Evolutionary conservation across 2,797 vertebrate genomes (phyloP), one percentile per base, ranked within the genome.

Genomic region (Aselliscus stoliczkanus): DNA sequence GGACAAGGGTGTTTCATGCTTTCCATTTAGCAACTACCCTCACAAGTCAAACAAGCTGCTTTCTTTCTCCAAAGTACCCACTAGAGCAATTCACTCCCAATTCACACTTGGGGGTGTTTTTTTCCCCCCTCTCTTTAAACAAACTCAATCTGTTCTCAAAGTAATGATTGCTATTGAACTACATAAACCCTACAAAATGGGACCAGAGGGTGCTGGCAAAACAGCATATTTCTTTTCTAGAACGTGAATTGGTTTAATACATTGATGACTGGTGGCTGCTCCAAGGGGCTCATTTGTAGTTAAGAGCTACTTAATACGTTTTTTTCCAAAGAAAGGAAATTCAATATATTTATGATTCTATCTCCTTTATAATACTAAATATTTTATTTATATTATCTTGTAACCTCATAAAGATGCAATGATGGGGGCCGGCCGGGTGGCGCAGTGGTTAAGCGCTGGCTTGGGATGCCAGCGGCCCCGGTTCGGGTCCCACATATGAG

Each of bases 111-210:
- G 34, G 18, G 54, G 39, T 69, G 4, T 17, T 64, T 39, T 93
- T 44, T 10, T 92, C 14, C n/a, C n/a, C n/a, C n/a, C n/a, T 90
- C 42, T 39, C 84, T 88, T 95, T 88, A 95, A 93, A 88, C 27
- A 92, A 88, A 95, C 50, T 44, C 44, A 92, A 4, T 39, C 14
- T 96, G 4, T 34, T 79, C 37, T 85, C 69, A 25, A 92, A 95
- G 44, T 77, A 95, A 87, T 27, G 27, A 65, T 82, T 95, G 88
- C 56, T 84, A 62, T 72, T 88, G 56, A 90, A 80, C 44, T 92
- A 47, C 34, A 70, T 92, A 47, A 70, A 2, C 31, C 42, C 29
- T 75, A 85, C 34, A 93, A 82, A 95, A 91, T 54, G 25, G 29
- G 13, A 9, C 34, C 39, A 60, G 67, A 92, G 15, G n/a, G 29